Base-by-base conservation (phyloP, 2,113 vertebrate species). In the Prietella phreatophila region DNA sequence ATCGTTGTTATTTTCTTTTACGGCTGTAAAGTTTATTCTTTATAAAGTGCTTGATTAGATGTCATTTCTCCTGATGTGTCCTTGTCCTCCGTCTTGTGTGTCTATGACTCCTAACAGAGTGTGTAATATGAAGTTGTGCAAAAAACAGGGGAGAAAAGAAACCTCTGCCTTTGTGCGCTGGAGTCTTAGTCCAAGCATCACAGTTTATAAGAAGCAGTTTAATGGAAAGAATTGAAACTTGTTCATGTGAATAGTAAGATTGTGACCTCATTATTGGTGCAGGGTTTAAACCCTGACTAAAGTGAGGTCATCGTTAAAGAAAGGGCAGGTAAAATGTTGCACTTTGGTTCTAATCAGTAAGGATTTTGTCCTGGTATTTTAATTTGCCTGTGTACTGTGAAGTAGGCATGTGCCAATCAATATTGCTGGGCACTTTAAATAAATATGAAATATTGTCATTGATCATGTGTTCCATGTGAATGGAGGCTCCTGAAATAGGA, bases 261-360 rank as follows among this genome's bases (percentile, higher is more conserved):
- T 84, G 42, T 27, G 50, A 20, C 86, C 79, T 78, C 67, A 7
- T 85, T 83, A 42, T 83, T 76, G 14, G 79, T n/a, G 78, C 69
- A 8, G 47, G 14, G n/a, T 69, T 86, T 42, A 83, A 60, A 79
- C 73, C 42, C 8, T 73, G 33, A 65, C 82, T 73, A 15, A 83
- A 19, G 80, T 69, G 56, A 36, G n/a, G 76, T 89, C 85, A 56
- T 87, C 69, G 53, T 87, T 69, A 60, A 42, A 27, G 76, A 58
- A 39, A 39, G 19, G 76, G 84, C 83, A 88, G 86, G 82, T 88
- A 11, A 27, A 79, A 87, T 63, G 61, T 85, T 83, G 88, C 84
- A 91, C 88, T 81, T 91, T 89, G 81, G 56, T 61, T 89, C 30
- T 71, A 73, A 85, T n/a, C 36, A 78, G 78, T 87, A 85, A 67